These are phyloP conservation scores for Trinectes maculatus DNA, from an alignment of 2,113 vertebrate genomes.

Conservation along the genomic window DNA sequence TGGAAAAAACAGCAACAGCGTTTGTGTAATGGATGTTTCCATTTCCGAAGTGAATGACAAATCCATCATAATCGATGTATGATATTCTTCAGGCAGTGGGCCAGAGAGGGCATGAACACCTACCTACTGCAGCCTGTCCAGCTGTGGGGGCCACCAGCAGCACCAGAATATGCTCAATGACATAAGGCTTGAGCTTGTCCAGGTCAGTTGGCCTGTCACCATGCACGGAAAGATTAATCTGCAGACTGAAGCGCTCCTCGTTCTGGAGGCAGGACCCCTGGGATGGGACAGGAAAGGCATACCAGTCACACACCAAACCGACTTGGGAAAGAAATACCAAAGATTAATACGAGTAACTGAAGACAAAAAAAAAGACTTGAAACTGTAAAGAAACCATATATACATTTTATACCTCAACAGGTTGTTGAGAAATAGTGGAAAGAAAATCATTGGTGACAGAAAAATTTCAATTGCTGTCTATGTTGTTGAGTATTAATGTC, in stretches of 20 bases:
- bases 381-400: neutral
- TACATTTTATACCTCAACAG: neutral
- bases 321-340: neutral
- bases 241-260: conserved; percentile 84
- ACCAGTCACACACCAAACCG: conserved; percentile 39
- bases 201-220: conserved; percentile 87
- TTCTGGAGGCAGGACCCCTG: conserved; percentile 88
- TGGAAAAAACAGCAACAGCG: no score
- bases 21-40: no score
- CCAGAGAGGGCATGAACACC: conserved; percentile 16
- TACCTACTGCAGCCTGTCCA: conserved; percentile 59
- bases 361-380: neutral
- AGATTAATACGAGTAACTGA: neutral
- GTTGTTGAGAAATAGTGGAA: neutral
- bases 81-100: neutral
- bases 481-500: neutral
- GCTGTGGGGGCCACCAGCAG: conserved; percentile 85
- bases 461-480: neutral
- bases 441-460: neutral
- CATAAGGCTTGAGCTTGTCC: conserved; percentile 92
- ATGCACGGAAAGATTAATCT: conserved; percentile 90
- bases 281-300: conserved; percentile 35
- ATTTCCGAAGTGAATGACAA: no score
- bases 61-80: neutral
- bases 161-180: conserved; percentile 94